Evolutionary conservation across 2,113 vertebrate species (phyloP), one percentile per base, ranked within the genome.

Genomic region (Sylvicapra grimmia): DNA sequence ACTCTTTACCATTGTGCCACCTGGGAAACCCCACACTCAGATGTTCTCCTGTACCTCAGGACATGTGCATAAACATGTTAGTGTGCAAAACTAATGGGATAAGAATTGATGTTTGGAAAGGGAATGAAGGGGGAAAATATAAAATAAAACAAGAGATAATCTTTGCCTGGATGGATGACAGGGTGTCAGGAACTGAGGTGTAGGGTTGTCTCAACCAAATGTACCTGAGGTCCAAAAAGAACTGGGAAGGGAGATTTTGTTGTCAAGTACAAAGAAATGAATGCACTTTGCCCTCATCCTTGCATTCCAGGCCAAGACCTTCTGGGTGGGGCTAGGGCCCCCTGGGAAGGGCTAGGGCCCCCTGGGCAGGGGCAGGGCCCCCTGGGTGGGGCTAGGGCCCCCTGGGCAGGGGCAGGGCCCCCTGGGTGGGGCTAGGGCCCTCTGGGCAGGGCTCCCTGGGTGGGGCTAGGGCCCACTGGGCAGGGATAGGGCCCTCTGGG

Each of bases 401-500:
- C 2, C 36, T 31, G 5, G 79, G 49, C 29, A 2, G 1, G 15
- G 53, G 0, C 2, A 10, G 54, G 44, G 44, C 36, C 6, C 31
- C 11, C 29, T 13, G 10, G 68, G n/a, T 2, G 0, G 40, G 40
- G 2, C 6, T 4, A 15, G 63, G 33, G 27, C 25, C 8, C 31
- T 6, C 51, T 75, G 72, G 36, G 36, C 1, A 3, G 36, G 56
- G 23, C 1, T 23, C 59, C 4, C 4, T 59, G 58, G 10, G 25
- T 12, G 4, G 25, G 10, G 2, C 10, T 12, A 59, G 9, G 58
- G 58, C 25, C 58, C 25, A 0, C 54, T 56, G 40, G 40, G 40
- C 40, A 40, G 40, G 40, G 40, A 40, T 12, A 59, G 9, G 58
- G 58, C 25, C 58, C 25, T 0, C 54, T 56, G 53, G 53, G 15